phyloP scores from a whole-genome alignment of 2,113 vertebrate species.

The Ceyx cyanopectus region DNA sequence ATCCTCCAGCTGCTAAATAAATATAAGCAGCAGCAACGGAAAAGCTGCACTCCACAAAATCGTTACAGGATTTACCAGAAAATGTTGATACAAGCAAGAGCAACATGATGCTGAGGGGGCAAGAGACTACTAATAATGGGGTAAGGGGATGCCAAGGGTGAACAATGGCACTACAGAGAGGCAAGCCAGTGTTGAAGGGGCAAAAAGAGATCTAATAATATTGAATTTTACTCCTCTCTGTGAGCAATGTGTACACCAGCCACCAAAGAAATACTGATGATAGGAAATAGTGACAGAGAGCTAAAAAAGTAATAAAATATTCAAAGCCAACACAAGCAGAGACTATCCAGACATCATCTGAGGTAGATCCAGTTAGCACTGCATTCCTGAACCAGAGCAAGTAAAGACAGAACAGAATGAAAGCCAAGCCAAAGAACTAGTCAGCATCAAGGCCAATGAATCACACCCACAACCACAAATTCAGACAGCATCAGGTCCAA shows the following conservation, averaged over 20 bases:
- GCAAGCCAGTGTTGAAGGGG: neutral
- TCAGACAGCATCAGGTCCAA: neutral
- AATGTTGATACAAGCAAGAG: neutral
- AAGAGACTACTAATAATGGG: neutral
- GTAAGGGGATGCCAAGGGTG: neutral
- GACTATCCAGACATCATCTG: neutral
- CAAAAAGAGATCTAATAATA: neutral
- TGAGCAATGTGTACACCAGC: neutral
- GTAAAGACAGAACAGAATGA: neutral
- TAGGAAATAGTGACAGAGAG: neutral
- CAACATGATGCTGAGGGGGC: neutral
- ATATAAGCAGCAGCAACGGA: conserved; percentile 1
- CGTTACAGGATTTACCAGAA: neutral
- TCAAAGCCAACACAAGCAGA: neutral
- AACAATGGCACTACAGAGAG: neutral
- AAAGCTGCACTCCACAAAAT: neutral
- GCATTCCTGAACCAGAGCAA: neutral
- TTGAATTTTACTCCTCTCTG: neutral
- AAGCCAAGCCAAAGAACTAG: neutral
- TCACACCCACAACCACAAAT: neutral
- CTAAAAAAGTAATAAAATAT: neutral
- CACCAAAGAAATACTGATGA: neutral
- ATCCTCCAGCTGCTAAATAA: conserved; percentile 52
- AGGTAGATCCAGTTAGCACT: neutral
- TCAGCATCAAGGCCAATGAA: neutral